Evolutionary conservation across 2,888 invertebrate species (phyloP).

Genomic region (Drosophila kanekoi): DNA sequence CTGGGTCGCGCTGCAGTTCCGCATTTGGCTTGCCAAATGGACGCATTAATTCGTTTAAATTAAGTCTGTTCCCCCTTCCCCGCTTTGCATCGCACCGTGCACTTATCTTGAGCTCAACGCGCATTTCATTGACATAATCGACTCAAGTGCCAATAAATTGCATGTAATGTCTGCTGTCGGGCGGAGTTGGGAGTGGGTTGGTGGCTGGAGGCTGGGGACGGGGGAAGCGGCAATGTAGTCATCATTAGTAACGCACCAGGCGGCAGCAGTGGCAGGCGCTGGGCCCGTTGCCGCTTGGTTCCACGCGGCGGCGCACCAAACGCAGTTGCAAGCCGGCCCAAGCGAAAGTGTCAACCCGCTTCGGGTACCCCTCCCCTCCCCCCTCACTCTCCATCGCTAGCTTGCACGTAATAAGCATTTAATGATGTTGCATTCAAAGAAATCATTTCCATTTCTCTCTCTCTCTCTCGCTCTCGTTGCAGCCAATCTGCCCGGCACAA

Average conservation of each 20-base stretch:
- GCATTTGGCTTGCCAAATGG: slow-evolving; percentile 37
- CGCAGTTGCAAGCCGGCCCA: slow-evolving; percentile 54
- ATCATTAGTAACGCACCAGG: slow-evolving; percentile 69
- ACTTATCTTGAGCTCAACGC: slow-evolving; percentile 11
- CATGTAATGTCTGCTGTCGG: slow-evolving; percentile 41
- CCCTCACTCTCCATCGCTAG: too few species aligned
- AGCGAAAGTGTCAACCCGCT: slow-evolving; percentile 61
- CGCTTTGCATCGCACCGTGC: neutral
- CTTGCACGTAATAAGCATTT: slow-evolving; percentile 3
- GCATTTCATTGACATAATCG: slow-evolving; percentile 69
- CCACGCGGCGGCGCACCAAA: slow-evolving; percentile 58
- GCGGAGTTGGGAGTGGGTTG: too few species aligned
- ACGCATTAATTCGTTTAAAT: slow-evolving; percentile 29
- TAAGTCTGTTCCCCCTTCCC: neutral
- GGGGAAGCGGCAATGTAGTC: slow-evolving; percentile 16
- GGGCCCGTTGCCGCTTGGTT: slow-evolving; percentile 65
- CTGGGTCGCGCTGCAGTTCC: slow-evolving; percentile 29
- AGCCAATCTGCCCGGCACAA: slow-evolving; percentile 92
- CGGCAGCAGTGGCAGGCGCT: slow-evolving; percentile 11
- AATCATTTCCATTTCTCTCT: slow-evolving; percentile 1
- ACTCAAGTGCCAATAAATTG: slow-evolving; percentile 72
- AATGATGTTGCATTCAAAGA: slow-evolving; percentile 10
- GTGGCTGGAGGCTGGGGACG: too few species aligned
- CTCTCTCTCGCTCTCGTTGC: slow-evolving; percentile 36
- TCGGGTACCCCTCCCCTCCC: neutral